phyloP scores from a whole-genome alignment of 2,888 invertebrate species.

The Labia minor region DNA sequence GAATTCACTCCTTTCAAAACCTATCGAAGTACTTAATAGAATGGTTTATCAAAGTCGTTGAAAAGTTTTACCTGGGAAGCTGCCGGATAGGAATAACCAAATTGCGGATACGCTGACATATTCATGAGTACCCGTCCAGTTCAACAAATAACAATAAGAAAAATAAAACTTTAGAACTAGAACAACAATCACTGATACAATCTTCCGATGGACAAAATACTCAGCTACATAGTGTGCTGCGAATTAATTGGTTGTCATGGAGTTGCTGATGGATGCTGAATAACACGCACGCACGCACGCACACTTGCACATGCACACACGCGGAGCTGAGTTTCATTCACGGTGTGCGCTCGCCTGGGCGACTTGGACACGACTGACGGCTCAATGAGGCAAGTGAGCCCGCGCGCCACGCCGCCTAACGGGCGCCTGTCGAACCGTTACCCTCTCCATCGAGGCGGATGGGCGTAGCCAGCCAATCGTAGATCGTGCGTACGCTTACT shows the following conservation, averaged over 20 bases:
- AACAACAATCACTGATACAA: not conserved
- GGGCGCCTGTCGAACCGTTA: not conserved
- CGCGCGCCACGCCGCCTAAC: slow-evolving; percentile 7
- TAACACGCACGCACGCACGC: not conserved
- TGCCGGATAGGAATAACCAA: slow-evolving; percentile 85
- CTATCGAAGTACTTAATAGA: too few relatives aligned
- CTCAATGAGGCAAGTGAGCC: not conserved
- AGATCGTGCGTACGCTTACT: not conserved
- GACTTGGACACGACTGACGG: slow-evolving; percentile 2
- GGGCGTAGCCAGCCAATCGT: not conserved
- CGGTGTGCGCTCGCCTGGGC: not conserved
- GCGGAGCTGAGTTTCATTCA: not conserved
- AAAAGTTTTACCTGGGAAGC: slow-evolving; percentile 80
- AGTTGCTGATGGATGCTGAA: not conserved
- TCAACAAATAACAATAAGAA: not conserved
- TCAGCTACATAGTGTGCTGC: not conserved
- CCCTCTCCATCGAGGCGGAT: not conserved
- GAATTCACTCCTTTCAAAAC: too few relatives aligned
- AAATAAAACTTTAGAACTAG: not conserved
- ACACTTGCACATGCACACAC: not conserved
- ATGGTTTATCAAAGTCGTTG: too few relatives aligned
- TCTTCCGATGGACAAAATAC: not conserved
- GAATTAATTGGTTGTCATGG: not conserved
- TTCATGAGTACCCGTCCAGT: slow-evolving; percentile 25
- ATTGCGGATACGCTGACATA: slow-evolving; percentile 80